Percentiles rank a stretch among this genome's conserved stretches.
phyloP scores from a whole-genome alignment of 1,140 invertebrate species.

The Pararge aegeria region DNA sequence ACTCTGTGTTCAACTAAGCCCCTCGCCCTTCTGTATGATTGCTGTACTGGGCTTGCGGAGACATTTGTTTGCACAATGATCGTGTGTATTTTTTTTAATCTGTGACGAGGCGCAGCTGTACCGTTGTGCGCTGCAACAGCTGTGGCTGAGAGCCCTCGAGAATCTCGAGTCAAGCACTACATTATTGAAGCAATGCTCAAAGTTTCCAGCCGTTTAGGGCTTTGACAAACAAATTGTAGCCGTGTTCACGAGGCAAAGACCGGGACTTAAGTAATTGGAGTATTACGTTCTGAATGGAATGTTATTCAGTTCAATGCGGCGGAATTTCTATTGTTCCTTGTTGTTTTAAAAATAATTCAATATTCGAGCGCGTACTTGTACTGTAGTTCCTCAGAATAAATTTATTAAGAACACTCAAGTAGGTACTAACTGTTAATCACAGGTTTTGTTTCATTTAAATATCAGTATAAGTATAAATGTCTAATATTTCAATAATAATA shows the following conservation, averaged over 20 bases:
- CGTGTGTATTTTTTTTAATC: slow-evolving; percentile 64
- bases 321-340: slow-evolving; percentile 13
- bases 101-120: slow-evolving; percentile 61
- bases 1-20: too few species aligned
- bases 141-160: slow-evolving; percentile 47
- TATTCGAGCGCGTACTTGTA: neutral
- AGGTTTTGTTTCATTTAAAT: too few species aligned
- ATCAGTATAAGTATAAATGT: too few species aligned
- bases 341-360: neutral
- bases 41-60: slow-evolving; percentile 19
- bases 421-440: too few species aligned
- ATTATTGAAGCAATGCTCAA: slow-evolving; percentile 49
- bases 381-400: neutral
- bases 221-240: slow-evolving; percentile 44
- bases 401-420: neutral
- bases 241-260: slow-evolving; percentile 14
- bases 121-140: slow-evolving; percentile 50
- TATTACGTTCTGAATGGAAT: slow-evolving; percentile 20
- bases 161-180: slow-evolving; percentile 46
- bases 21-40: neutral
- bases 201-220: slow-evolving; percentile 46
- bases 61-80: slow-evolving; percentile 67
- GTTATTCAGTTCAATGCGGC: slow-evolving; percentile 9
- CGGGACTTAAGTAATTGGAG: slow-evolving; percentile 20
- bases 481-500: too few species aligned